A percentile compares a stretch with the other conserved stretches of the same genome.
Evolutionary conservation across 2,797 vertebrate species (phyloP).

Genomic region (Sciaenops ocellatus): DNA sequence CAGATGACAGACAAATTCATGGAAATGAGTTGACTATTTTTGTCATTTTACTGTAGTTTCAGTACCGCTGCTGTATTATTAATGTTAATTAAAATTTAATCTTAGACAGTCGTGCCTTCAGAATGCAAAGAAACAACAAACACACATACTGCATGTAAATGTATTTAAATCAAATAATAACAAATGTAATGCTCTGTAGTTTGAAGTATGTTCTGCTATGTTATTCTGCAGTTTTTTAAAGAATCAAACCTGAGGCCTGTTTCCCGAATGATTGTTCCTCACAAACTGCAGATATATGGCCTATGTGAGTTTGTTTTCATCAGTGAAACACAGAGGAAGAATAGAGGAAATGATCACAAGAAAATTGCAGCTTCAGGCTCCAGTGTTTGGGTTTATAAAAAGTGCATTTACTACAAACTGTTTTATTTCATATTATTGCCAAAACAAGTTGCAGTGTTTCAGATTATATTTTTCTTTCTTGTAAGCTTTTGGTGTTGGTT

Average conservation of each 20-base stretch:
- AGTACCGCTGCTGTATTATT: constrained; percentile 6
- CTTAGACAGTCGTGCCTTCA: background rate
- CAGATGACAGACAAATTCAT: background rate
- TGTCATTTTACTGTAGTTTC: background rate
- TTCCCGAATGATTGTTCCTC: background rate
- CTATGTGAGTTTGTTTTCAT: too few species aligned
- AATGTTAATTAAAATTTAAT: background rate
- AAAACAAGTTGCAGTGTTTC: background rate
- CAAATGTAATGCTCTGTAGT: background rate
- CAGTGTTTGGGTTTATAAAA: background rate
- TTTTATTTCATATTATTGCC: too few species aligned
- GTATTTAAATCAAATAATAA: background rate
- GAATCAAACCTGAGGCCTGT: background rate
- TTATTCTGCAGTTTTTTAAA: background rate
- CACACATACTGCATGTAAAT: background rate
- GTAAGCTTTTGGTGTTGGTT: background rate
- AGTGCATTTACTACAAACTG: background rate
- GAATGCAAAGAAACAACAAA: background rate
- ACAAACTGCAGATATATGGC: background rate
- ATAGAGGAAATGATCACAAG: background rate
- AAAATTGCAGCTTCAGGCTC: background rate
- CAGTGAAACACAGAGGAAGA: background rate
- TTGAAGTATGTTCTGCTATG: background rate
- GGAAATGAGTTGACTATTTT: background rate
- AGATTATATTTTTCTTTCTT: background rate